Conservation (phyloP, 2,113 vertebrate species). For the Panthera leo region DNA sequence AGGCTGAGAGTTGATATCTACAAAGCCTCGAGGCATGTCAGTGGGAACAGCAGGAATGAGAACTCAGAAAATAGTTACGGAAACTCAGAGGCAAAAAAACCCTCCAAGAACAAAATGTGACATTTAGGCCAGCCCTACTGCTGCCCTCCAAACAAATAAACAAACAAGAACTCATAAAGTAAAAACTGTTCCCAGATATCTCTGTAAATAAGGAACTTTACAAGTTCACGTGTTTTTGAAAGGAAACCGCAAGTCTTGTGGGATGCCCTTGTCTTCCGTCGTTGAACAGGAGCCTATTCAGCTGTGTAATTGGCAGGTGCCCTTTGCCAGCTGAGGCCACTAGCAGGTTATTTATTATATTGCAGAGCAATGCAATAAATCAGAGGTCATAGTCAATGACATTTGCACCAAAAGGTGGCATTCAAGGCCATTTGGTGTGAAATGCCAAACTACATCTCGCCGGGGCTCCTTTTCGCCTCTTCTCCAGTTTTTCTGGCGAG, state of each 20-base stretch:
- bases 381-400: conserved; percentile 22
- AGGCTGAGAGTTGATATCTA: conserved; percentile 44
- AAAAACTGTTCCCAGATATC: background rate
- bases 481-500: background rate
- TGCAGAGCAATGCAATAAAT: background rate
- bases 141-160: background rate
- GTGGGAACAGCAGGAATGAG: background rate
- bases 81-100: background rate
- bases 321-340: background rate
- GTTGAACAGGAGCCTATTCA: background rate
- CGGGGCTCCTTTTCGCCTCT: background rate
- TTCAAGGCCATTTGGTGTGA: background rate
- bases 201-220: background rate
- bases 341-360: background rate
- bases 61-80: conserved; percentile 34
- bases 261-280: background rate
- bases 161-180: background rate
- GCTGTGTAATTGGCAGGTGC: conserved; percentile 61
- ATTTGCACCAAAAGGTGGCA: conserved; percentile 15
- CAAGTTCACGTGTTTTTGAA: background rate
- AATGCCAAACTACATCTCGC: background rate
- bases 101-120: background rate
- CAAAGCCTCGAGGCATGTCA: conserved; percentile 49
- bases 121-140: background rate
- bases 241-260: background rate